phyloP scores from a whole-genome alignment of 2,888 invertebrate genomes.

The Harpagoxenus sublaevis region DNA sequence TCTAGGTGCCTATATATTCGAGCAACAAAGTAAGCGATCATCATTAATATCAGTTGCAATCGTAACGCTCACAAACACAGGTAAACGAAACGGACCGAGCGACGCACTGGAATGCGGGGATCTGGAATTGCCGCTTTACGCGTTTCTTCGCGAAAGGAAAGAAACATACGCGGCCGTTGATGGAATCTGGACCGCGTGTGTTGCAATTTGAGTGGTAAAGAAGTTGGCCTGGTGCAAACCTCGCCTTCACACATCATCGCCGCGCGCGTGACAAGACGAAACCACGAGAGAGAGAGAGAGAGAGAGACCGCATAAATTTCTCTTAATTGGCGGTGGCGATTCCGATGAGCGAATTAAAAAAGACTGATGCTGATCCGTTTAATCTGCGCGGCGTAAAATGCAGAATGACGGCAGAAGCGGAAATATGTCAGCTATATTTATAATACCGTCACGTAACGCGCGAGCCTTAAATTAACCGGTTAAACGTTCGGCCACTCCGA shows the following conservation, averaged over 20 bases:
- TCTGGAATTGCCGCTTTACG: constrained; percentile 51
- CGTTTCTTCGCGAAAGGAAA: constrained; percentile 34
- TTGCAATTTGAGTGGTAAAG: constrained; percentile 63
- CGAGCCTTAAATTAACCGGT: constrained; percentile 72
- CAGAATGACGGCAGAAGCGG: constrained; percentile 62
- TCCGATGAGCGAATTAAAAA: neutral
- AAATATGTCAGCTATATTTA: constrained; percentile 61
- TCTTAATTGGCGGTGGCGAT: constrained; percentile 56
- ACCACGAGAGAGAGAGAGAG: constrained; percentile 16
- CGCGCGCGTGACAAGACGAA: constrained; percentile 43
- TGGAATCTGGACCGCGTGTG: constrained; percentile 61
- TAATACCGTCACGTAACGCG: constrained; percentile 65
- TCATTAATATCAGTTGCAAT: constrained; percentile 44
- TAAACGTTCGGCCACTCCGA: constrained; percentile 68
- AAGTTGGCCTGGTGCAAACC: constrained; percentile 52
- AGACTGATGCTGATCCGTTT: constrained; percentile 29
- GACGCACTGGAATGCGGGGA: constrained; percentile 50
- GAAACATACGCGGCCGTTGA: constrained; percentile 27
- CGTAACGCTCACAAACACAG: neutral
- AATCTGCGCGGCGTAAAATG: constrained; percentile 64
- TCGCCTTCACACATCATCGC: constrained; percentile 59
- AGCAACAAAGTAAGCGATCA: constrained; percentile 46
- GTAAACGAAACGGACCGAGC: constrained; percentile 38
- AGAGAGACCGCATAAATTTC: constrained; percentile 57
- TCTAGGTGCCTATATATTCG: constrained; percentile 34